These are phyloP conservation scores for Gopherus evgoodei DNA, from an alignment of 2,113 vertebrate genomes.

Conservation along the genomic window DNA sequence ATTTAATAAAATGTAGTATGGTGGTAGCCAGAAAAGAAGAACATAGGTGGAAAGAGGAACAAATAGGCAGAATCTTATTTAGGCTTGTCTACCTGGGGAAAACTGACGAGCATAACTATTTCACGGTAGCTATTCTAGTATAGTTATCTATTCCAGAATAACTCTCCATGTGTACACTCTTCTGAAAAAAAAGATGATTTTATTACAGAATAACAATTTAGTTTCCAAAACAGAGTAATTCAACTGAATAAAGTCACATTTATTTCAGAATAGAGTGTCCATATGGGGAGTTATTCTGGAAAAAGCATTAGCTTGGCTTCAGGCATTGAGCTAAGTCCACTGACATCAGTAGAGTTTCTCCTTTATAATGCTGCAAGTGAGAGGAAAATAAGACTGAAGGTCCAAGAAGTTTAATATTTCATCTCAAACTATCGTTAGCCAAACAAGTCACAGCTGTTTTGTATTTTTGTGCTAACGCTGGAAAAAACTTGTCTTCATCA, in stretches of 20 bases:
- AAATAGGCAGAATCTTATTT: not conserved
- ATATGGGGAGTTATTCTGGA: not conserved
- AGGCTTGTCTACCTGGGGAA: not conserved
- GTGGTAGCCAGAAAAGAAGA: not conserved
- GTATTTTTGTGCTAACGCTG: not conserved
- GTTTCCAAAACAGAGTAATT: conserved; percentile 13
- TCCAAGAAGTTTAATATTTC: not conserved
- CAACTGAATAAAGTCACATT: not conserved
- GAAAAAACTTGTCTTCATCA: not conserved
- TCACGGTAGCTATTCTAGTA: not conserved
- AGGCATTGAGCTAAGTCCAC: not conserved
- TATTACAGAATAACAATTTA: not conserved
- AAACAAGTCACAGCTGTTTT: not conserved
- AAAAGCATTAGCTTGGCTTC: not conserved
- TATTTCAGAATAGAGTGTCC: not conserved
- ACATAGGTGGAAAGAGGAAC: not conserved
- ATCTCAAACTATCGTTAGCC: not conserved
- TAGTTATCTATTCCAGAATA: not conserved
- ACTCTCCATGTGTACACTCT: not conserved
- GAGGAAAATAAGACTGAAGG: not conserved
- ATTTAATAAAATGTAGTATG: not conserved
- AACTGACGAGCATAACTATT: not conserved
- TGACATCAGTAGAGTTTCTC: not conserved
- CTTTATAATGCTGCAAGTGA: not conserved
- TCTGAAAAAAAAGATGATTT: not conserved